Conservation (phyloP, 2,113 vertebrate genomes). For the Alouatta palliata region DNA sequence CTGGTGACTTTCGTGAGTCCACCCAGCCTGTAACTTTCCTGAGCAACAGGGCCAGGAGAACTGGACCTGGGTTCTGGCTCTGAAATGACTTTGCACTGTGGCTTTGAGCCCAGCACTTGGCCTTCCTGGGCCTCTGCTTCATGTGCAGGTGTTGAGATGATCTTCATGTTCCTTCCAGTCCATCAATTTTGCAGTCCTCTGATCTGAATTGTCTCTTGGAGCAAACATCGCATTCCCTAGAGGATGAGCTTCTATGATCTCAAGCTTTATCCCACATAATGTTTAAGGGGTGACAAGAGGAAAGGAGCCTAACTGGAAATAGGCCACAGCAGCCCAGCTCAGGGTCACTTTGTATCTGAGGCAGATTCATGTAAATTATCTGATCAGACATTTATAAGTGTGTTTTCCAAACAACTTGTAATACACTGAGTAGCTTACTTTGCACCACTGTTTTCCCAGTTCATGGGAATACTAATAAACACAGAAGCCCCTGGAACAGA, state of each 20-base stretch:
- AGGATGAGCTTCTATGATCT: accelerated
- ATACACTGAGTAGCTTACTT: accelerated
- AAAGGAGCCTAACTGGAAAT: accelerated
- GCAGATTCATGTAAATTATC: too few species aligned
- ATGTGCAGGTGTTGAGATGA: neutral
- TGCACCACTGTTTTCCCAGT: neutral
- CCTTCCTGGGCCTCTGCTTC: neutral
- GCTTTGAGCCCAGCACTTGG: accelerated
- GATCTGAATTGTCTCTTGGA: neutral
- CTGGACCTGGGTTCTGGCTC: neutral
- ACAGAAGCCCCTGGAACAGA: neutral
- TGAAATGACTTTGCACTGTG: neutral
- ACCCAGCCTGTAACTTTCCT: neutral
- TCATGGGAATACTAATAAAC: neutral
- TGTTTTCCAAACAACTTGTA: neutral
- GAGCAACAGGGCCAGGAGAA: neutral
- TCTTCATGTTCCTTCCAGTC: neutral
- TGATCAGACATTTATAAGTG: neutral
- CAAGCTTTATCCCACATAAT: accelerated
- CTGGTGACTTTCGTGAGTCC: neutral
- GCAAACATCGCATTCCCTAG: too few species aligned
- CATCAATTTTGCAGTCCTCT: neutral
- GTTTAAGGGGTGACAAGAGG: neutral
- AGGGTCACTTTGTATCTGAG: neutral
- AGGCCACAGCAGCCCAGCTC: neutral